Percentiles rank a stretch among this genome's conserved stretches.
phyloP scores from a whole-genome alignment of 2,113 vertebrate species.

The Xenopus tropicalis region UCB_Xtro_10.0 CM004445.2:991501-992000 shows the following conservation, averaged over 20 bases:
- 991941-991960: too few relatives aligned
- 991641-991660: conserved; percentile 72
- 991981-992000: too few relatives aligned
- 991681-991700: conserved; percentile 54
- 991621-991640: background rate
- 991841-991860: conserved; percentile 42
- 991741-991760: conserved; percentile 73
- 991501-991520: too few relatives aligned
- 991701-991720: conserved; percentile 73
- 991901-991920: too few relatives aligned
- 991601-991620: too few relatives aligned
- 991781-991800: conserved; percentile 61
- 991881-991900: background rate
- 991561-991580: too few relatives aligned
- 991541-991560: conserved; percentile 43
- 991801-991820: conserved; percentile 65
- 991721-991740: conserved; percentile 67
- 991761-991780: conserved; percentile 67
- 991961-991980: too few relatives aligned
- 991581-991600: too few relatives aligned
- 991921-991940: too few relatives aligned
- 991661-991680: conserved; percentile 81
- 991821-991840: conserved; percentile 77
- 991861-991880: too few relatives aligned
- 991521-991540: too few relatives aligned